Base-by-base conservation (phyloP, 2,888 invertebrate genomes). In the Eulithis testata region DNA sequence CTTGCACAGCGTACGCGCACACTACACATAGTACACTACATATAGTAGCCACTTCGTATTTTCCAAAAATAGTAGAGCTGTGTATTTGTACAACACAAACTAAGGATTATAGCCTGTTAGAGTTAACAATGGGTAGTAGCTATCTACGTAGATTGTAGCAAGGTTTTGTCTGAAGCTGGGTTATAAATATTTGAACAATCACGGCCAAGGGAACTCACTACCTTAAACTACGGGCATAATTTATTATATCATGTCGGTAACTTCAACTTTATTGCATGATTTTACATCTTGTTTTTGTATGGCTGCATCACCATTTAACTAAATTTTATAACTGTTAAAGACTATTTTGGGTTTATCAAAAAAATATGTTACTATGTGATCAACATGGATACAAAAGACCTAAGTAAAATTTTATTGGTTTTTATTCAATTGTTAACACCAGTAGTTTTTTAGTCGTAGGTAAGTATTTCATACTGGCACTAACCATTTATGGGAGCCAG, bases 121-220 rank as follows among this genome's bases (percentile, higher is more conserved):
- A 68, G 66, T 54, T 59, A 72, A 74, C 72, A 72, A 72, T 66
- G 65, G 67, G 62, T 50, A 65, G 65, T 31, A 31, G 31, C 65
- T 66, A 58, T 60, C 12, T 47, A 47, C 60, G 68, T 61, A 68
- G 69, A 69, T 56, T 51, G 31, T 45, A 53, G 71, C 66, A 64
- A 66, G 65, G 72, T 66, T 67, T 68, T 65, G 66, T 72, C 63
- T 63, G 74, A 66, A 69, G 73, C 67, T 65, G 58, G 63, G 56
- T 52, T 70, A 72, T 78, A 75, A 78, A 81, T 81, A 80, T 74
- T 81, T 77, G 59, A 81, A 73, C 75, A 77, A 78, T 73, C 70
- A 70, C 66, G 68, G 69, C 68, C 66, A 66, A 67, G 72, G 70
- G 68, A 77, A 69, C 75, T 72, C 71, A 70, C 73, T 73, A 69